These are phyloP conservation scores for Geodia barretti DNA, from an alignment of 37 sponge, comb jelly and placozoan species.

Conservation along the genomic window DNA sequence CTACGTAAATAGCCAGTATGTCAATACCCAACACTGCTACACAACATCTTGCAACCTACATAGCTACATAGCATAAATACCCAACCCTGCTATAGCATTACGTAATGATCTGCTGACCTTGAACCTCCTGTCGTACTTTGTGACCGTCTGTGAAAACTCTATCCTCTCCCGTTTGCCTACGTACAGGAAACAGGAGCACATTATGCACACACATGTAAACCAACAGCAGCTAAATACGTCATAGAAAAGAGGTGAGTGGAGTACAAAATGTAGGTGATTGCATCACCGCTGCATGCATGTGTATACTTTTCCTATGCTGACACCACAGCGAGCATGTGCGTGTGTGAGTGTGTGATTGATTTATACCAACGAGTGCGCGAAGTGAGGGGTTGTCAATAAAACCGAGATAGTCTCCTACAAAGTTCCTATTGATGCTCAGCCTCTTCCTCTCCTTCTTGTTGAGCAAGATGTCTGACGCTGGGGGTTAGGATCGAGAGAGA, in stretches of 20 bases:
- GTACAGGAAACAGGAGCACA: no score
- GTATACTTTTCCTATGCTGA: no score
- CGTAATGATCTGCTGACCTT: no score
- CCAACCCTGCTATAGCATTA: background rate
- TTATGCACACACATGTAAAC: no score
- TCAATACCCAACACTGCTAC: background rate
- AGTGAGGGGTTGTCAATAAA: conserved; percentile 90
- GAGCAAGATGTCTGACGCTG: conserved; percentile 93
- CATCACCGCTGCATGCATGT: no score
- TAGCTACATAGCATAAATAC: background rate
- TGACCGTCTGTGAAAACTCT: conserved; percentile 93
- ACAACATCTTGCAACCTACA: background rate
- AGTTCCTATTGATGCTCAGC: conserved; percentile 91
- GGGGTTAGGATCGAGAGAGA: no score
- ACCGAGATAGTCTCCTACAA: conserved; percentile 97
- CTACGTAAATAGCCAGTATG: background rate
- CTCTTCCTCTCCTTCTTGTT: conserved; percentile 94
- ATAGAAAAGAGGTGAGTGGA: no score
- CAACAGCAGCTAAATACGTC: no score
- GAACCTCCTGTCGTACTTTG: conserved; percentile 93
- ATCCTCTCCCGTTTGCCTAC: conserved; percentile 89
- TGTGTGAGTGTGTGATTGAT: no score
- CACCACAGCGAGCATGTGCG: no score
- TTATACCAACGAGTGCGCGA: conserved; percentile 85
- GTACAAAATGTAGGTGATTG: no score